Evolutionary conservation across 2,797 vertebrate genomes (phyloP), one percentile per base, ranked within the genome.

Genomic region (Falco columbarius): DNA sequence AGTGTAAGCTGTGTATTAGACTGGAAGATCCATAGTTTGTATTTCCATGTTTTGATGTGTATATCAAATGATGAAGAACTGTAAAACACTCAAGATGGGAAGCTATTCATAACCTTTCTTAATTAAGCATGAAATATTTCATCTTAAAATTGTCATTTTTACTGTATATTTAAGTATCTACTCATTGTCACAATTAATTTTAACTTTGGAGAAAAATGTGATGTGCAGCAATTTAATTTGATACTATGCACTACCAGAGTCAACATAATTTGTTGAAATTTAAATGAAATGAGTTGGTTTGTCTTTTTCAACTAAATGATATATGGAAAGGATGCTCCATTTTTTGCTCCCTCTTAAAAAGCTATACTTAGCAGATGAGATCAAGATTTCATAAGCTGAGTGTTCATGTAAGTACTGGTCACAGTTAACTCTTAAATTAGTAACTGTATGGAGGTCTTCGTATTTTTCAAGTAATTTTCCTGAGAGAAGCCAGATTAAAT

Each of bases 41-140:
- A 84, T 96, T 95, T 92, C 65, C 76, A 74, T 91, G 88, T 95
- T 97, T 97, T 98, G 95, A 97, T 97, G 95, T 95, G 91, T 96
- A 93, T 95, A 94, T 94, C 54, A 96, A 97, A 91, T 95, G 46
- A 58, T 76, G 82, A 95, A 61, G 34, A 95, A 96, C 75, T 91
- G 42, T 82, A 92, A 75, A 96, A 66, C 38, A 92, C 70, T 97
- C 87, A 74, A 97, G 95, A 95, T 81, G 47, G 42, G 47, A 95
- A 96, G 65, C 40, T 79, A 97, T 96, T 97, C 91, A 96, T 96
- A 97, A 95, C 76, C 11, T 85, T 87, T 97, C 95, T 97, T 95
- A 98, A 97, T 97, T 97, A 97, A 93, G 49, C 68, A 95, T 94
- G 84, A 96, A 96, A 96, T 97, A 96, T 95, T 97, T 97, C 44